phyloP scores from a whole-genome alignment of 2,113 vertebrate species.

The Ariopsis seemanni region DNA sequence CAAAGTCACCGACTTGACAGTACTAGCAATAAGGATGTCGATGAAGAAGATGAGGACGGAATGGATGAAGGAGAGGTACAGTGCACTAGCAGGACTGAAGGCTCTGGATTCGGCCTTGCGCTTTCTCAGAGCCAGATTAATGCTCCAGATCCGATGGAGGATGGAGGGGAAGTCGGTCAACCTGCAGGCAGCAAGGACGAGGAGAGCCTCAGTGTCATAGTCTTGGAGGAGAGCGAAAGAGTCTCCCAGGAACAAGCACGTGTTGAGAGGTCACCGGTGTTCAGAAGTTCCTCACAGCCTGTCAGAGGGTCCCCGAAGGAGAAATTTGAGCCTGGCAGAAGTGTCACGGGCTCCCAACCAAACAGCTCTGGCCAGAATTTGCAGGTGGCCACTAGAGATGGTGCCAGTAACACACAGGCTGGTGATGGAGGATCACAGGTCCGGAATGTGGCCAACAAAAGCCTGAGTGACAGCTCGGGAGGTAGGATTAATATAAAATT shows the following conservation, averaged over 20 bases:
- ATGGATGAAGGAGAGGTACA: constrained; percentile 57
- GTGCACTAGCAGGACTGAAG: constrained; percentile 57
- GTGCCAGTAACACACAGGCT: constrained; percentile 11
- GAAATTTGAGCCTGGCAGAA: neutral
- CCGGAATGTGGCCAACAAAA: constrained; percentile 61
- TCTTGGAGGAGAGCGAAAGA: constrained; percentile 64
- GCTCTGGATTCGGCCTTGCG: constrained; percentile 61
- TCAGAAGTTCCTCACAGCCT: constrained; percentile 48
- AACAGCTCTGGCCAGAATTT: constrained; percentile 23
- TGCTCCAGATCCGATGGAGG: constrained; percentile 67
- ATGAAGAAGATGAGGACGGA: constrained; percentile 47
- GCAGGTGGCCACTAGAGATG: constrained; percentile 3
- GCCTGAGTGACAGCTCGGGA: constrained; percentile 81
- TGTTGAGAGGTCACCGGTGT: constrained; percentile 12
- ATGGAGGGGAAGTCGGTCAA: neutral
- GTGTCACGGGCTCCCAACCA: constrained; percentile 41
- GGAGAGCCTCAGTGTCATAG: constrained; percentile 49
- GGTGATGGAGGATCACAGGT: constrained; percentile 34
- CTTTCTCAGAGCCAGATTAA: constrained; percentile 69
- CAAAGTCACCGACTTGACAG: constrained; percentile 44
- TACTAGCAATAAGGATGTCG: constrained; percentile 56
- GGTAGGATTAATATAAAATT: constrained; percentile 70
- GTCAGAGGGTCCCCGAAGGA: constrained; percentile 51
- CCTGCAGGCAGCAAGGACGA: constrained; percentile 17
- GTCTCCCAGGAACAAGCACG: constrained; percentile 51